phyloP scores from a whole-genome alignment of 1,140 invertebrate genomes.

The Stenopsyche tienmushanensis region DNA sequence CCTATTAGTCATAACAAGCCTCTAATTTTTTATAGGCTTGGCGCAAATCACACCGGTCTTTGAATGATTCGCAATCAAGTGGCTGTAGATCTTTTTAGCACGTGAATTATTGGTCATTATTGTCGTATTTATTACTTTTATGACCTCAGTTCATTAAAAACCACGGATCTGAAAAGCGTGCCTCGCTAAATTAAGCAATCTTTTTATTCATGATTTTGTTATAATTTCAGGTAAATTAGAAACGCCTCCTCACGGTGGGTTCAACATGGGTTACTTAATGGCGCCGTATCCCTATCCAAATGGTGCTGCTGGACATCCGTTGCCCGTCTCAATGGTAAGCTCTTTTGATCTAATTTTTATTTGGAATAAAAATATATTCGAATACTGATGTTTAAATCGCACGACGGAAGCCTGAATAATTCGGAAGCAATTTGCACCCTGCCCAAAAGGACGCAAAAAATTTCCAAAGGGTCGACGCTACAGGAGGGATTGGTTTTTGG shows the following conservation, averaged over 20 bases:
- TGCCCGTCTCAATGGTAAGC: constrained; percentile 88
- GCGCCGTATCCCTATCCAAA: constrained; percentile 86
- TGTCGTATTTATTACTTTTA: no score
- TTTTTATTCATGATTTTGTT: no score
- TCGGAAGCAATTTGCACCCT: no score
- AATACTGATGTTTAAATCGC: neutral
- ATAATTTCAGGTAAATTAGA: constrained; percentile 79
- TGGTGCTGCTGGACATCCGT: constrained; percentile 71
- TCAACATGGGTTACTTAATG: constrained; percentile 89
- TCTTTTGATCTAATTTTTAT: constrained; percentile 2
- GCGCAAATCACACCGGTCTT: constrained; percentile 15
- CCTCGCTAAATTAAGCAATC: no score
- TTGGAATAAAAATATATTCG: neutral
- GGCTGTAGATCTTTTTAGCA: no score
- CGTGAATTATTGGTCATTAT: no score
- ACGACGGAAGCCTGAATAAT: neutral
- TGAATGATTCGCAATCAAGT: constrained; percentile 13
- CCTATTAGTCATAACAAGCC: constrained; percentile 33
- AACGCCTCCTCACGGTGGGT: constrained; percentile 77
- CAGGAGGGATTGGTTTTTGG: constrained; percentile 13
- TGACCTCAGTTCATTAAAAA: no score
- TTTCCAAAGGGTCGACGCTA: constrained; percentile 9
- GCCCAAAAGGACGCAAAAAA: neutral
- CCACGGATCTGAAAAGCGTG: no score
- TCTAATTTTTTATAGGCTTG: constrained; percentile 18